Conservation (phyloP, 35 echinoderm and acorn worm species). For the Diadema setosum region DNA sequence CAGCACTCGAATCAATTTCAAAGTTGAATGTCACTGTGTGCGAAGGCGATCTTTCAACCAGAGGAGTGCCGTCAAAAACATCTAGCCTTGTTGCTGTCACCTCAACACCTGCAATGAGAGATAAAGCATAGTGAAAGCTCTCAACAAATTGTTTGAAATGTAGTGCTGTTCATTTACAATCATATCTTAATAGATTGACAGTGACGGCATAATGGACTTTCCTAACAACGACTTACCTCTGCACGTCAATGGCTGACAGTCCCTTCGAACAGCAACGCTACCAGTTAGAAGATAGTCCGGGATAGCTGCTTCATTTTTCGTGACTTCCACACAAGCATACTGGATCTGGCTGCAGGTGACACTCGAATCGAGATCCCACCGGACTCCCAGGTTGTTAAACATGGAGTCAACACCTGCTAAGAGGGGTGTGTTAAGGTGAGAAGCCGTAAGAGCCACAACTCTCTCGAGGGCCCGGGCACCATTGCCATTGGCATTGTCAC, state of each 20-base stretch:
- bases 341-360: background rate
- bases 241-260: conserved; percentile 34
- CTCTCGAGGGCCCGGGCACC: background rate
- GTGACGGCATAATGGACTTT: no score
- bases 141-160: no score
- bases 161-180: no score
- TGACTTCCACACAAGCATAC: conserved; percentile 45
- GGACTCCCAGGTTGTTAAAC: background rate
- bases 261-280: background rate
- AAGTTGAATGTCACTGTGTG: background rate
- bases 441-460: background rate
- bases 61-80: background rate
- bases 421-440: background rate
- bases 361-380: background rate
- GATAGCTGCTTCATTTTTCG: background rate
- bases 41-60: background rate
- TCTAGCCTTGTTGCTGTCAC: background rate
- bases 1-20: background rate
- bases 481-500: conserved; percentile 22
- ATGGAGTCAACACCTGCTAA: background rate
- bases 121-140: background rate
- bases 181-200: no score
- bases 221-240: conserved; percentile 55
- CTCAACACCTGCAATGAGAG: background rate
- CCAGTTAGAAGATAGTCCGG: conserved; percentile 13